Conservation (phyloP, 2,113 vertebrate species). For the Periophthalmodon schlosseri region DNA sequence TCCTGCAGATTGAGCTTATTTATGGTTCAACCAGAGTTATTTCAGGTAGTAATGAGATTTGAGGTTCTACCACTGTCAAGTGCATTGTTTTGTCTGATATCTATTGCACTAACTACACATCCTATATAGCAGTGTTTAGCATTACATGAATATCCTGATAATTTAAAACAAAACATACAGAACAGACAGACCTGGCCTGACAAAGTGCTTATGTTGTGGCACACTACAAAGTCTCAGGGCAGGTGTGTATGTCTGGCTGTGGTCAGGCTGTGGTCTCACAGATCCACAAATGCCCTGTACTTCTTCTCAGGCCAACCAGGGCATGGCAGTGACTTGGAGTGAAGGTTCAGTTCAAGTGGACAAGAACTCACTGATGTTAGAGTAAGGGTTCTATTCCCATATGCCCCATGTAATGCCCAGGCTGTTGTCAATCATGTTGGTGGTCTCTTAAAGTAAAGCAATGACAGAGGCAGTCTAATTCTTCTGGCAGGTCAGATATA, state of each 20-base stretch:
- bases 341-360: slow-evolving; percentile 13
- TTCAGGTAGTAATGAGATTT: not conserved
- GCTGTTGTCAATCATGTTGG: slow-evolving; percentile 34
- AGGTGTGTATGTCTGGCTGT: slow-evolving; percentile 1
- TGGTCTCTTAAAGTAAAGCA: slow-evolving; percentile 34
- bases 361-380: slow-evolving; percentile 14
- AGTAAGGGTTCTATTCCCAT: slow-evolving; percentile 12
- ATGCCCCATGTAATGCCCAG: slow-evolving; percentile 6
- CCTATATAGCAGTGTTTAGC: slow-evolving; percentile 12
- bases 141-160: not conserved
- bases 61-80: not conserved
- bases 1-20: slow-evolving; percentile 23
- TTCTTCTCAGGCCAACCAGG: slow-evolving; percentile 17
- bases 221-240: slow-evolving; percentile 23
- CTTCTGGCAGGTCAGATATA: slow-evolving; percentile 33
- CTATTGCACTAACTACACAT: slow-evolving; percentile 46
- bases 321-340: slow-evolving; percentile 23
- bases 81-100: slow-evolving; percentile 12
- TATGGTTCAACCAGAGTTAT: slow-evolving; percentile 16
- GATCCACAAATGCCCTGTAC: not conserved
- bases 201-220: not conserved
- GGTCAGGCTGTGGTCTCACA: slow-evolving; percentile 32
- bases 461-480: slow-evolving; percentile 48
- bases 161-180: slow-evolving; percentile 3
- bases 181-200: slow-evolving; percentile 12